Percentiles rank a stretch among this genome's conserved stretches.
Evolutionary conservation across 2,888 invertebrate species (phyloP).

Genomic region (Thyatira batis): DNA sequence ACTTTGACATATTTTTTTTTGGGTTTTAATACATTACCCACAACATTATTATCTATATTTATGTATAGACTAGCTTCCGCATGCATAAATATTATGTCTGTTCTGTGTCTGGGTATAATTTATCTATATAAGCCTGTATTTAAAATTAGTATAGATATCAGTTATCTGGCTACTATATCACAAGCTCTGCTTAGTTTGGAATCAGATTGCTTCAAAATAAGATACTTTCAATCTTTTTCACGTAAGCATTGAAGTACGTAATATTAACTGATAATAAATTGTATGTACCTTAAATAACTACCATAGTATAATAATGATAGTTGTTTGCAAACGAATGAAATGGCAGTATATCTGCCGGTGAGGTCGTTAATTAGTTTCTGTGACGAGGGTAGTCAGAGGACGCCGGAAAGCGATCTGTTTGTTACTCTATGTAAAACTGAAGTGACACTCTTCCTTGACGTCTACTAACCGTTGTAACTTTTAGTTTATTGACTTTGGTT

Average conservation of each 20-base stretch:
- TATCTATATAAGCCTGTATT: too few species aligned
- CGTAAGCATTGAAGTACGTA: too few species aligned
- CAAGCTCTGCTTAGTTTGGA: too few species aligned
- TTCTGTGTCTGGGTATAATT: background rate
- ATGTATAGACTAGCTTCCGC: background rate
- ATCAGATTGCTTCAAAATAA: too few species aligned
- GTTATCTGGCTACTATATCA: too few species aligned
- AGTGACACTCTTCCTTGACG: background rate
- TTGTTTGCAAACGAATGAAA: constrained; percentile 10
- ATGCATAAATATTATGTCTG: background rate
- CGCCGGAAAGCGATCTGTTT: background rate
- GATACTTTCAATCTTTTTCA: too few species aligned
- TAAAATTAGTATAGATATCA: too few species aligned
- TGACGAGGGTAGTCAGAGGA: constrained; percentile 28
- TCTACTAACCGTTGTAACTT: background rate
- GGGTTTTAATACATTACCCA: too few species aligned
- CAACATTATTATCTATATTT: too few species aligned
- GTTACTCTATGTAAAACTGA: background rate
- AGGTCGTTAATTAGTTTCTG: constrained; percentile 30
- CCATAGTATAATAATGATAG: background rate
- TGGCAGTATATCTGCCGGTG: constrained; percentile 12
- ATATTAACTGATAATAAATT: too few species aligned
- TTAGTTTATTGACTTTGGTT: background rate
- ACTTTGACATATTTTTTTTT: too few species aligned
- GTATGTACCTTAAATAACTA: background rate